A percentile compares a stretch with the other conserved stretches of the same genome.
These are phyloP conservation scores for Ophion ventricosus DNA, from an alignment of 2,888 invertebrate species.

Conservation along the genomic window DNA sequence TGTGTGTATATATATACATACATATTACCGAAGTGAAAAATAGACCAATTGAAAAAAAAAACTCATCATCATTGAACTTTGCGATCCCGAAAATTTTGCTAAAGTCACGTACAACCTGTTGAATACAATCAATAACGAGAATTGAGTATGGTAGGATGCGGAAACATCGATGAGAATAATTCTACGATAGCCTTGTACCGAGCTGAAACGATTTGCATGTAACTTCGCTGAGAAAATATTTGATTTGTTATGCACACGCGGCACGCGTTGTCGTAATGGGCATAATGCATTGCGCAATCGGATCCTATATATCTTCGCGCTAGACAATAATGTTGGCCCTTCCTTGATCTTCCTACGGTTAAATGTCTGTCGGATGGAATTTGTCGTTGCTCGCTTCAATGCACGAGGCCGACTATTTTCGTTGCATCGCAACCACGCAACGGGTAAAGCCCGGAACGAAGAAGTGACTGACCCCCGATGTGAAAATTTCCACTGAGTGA, in stretches of 20 bases:
- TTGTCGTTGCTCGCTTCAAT: slow-evolving; percentile 58
- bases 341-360: slow-evolving; percentile 56
- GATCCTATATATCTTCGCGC: slow-evolving; percentile 29
- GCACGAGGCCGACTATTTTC: slow-evolving; percentile 62
- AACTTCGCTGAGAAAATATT: slow-evolving; percentile 23
- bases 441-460: slow-evolving; percentile 59
- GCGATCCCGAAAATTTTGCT: too few species aligned
- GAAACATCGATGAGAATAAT: slow-evolving; percentile 6
- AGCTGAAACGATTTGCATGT: slow-evolving; percentile 4
- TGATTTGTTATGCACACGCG: slow-evolving; percentile 11
- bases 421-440: slow-evolving; percentile 57
- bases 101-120: too few species aligned
- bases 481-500: slow-evolving; percentile 47
- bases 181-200: not conserved
- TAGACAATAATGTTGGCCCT: slow-evolving; percentile 49
- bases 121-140: too few species aligned
- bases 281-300: slow-evolving; percentile 15
- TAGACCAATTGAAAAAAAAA: too few species aligned
- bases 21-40: too few species aligned
- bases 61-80: too few species aligned
- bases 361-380: slow-evolving; percentile 58
- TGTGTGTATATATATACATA: too few species aligned
- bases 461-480: slow-evolving; percentile 62
- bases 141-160: not conserved
- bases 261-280: not conserved